Evolutionary conservation across 2,888 invertebrate species (phyloP), one percentile per base, ranked within the genome.

Genomic region (Chironomus riparius): DNA sequence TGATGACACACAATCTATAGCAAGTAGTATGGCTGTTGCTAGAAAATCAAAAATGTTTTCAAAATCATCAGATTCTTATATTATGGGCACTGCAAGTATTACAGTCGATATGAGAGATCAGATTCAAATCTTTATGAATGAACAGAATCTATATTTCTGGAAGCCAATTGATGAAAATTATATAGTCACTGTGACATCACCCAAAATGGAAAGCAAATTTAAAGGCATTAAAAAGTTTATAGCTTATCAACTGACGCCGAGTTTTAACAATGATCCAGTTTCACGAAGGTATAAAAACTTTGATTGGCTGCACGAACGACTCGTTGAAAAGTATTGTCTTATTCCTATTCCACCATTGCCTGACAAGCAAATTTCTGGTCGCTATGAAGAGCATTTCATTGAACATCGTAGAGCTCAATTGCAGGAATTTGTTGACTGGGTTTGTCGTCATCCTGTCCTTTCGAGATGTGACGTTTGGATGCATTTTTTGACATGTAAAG

Each of bases 211-310:
- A 84, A 92, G 94, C 0, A 99, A 99, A 86, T 90, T 98, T 81
- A 97, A 97, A 83, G 98, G 97, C 62, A 89, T 98, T 80, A 98
- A 98, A 85, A 97, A 95, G 81, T 99, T 93, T 81, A 98, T 98
- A 80, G 97, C 97, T 69, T 98, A 98, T 85, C 95, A 97, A 81
- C 84, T 98, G 78, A 97, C 96, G 75, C 97, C 97, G 3, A 94
- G 96, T 84, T 95, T 95, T 82, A 96, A 93, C 82, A 93, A 93
- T 81, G 92, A 95, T 79, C 94, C 95, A 83, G 84, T 84, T 21
- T 94, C 93, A 50, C 88, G 98, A 78, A 88, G 98, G 79, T 98
- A 98, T 85, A 99, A 99, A 84, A 98, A 98, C 84, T 99, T 99
- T 85, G 98, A 99, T 86, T 99, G 99, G 99, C 85, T 99, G 75